Evolutionary conservation across 2,113 vertebrate species (phyloP), one percentile per base, ranked within the genome.

Genomic region (Eclectus roratus): DNA sequence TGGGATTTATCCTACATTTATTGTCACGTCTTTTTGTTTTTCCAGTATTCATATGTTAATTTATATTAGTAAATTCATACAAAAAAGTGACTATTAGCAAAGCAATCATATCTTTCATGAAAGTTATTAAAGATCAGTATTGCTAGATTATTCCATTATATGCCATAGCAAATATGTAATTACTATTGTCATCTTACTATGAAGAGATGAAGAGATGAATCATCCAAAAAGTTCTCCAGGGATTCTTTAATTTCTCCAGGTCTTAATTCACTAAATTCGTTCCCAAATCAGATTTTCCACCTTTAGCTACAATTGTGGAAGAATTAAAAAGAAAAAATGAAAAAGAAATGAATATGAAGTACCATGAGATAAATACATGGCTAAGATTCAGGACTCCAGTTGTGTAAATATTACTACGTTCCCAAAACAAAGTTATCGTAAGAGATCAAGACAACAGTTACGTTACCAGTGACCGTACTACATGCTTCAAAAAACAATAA

Each of bases 271-370:
- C 89, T 79, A 96, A 97, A 96, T 76, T 98, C 80, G 96, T 74
- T 97, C 73, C 96, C 78, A 58, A 98, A 76, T 80, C 98, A 98
- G 95, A 98, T 98, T 95, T 94, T 98, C 98, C 97, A 98, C 88
- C 98, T 98, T 98, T 41, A 98, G 91, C 98, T 98, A 52, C 52
- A 65, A 83, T 66, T 80, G 44, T 85, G 81, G n/a, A 25, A 84
- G 55, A 87, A 91, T 20, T 35, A 43, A 80, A 77, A 60, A 68
- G 10, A 7, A 35, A 50, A 82, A 64, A 78, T 7, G 9, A 19
- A 91, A 44, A 85, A 71, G 27, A 83, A 81, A 78, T 53, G 2
- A 74, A 4, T 37, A 65, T 28, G 6, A 73, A 83, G 24, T 56
- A 85, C 21, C 15, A 39, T 10, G 27, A 76, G 21, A 61, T 68